Evolutionary conservation across 2,888 invertebrate genomes (phyloP), one percentile per base, ranked within the genome.

Genomic region (Hemithea aestivaria): DNA sequence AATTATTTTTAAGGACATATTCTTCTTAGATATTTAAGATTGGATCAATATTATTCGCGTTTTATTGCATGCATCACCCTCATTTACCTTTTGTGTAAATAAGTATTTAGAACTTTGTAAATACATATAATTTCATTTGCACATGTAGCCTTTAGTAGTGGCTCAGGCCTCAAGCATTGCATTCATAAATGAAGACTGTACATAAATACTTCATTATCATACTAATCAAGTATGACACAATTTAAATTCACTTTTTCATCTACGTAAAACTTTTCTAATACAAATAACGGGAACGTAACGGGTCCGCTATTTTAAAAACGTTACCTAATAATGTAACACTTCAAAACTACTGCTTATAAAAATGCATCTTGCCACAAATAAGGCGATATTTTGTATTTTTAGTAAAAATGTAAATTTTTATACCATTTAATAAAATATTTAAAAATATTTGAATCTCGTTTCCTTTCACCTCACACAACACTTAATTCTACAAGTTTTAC

Each of bases 361-460:
- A 31, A 42, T 27, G 28, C 33, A 34, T 46, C 48, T 48, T 53
- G 50, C 47, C 48, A 43, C 37, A 38, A 40, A 35, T 35, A 30
- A 40, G 46, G 48, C 48, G 40, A 58, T 57, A 54, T 46, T 59
- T 60, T 63, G 52, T 64, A 66, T 66, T 66, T 73, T 70, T 60
- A 62, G 53, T 74, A 73, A 73, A 66, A 60, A 68, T 81, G 77
- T 81, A 81, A 66, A 78, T 79, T 83, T 83, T 83, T 81, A 73
- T 83, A 82, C 76, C 65, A 73, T 73, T 76, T 72, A 85, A 83
- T 85, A 85, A 84, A 85, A 75, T 62, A 53, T 73, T 73, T 67
- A 48, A 74, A 79, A 75, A 67, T n/a, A 73, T 53, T 48, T n/a
- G 25, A 48, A 36, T 34, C 10, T 43, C 57, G 29, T 65, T 71